These are phyloP conservation scores for Halcyon leucocephala DNA, from an alignment of 2,797 vertebrate species.

Conservation along the genomic window DNA sequence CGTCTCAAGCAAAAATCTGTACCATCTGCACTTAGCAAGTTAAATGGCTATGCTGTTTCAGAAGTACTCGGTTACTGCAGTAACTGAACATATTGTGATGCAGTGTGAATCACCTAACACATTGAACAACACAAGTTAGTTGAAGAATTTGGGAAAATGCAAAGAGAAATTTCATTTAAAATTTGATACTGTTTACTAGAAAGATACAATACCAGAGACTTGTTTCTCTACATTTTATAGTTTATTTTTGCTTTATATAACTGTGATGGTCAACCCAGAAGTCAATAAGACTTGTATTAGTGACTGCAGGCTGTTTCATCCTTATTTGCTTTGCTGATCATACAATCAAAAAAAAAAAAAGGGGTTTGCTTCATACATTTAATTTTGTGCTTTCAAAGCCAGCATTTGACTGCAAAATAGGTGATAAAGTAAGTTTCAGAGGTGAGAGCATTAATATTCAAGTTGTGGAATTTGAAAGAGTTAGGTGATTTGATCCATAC, in stretches of 20 bases:
- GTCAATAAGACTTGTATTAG: not conserved
- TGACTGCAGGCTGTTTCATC: not conserved
- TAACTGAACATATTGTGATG: not conserved
- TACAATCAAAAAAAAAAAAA: rapidly evolving
- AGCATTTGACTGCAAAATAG: not conserved
- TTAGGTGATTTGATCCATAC: not conserved
- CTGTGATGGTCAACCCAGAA: not conserved
- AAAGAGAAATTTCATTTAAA: not conserved
- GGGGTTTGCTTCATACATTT: not conserved
- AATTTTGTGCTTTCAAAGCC: not conserved
- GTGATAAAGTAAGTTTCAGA: not conserved
- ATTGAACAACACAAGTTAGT: not conserved
- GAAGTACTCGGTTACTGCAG: not conserved
- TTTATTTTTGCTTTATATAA: not conserved
- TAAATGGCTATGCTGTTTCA: not conserved
- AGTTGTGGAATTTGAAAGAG: not conserved
- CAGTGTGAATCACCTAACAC: not conserved
- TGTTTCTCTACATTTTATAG: not conserved
- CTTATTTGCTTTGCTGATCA: not conserved
- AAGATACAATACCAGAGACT: not conserved
- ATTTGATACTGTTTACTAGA: not conserved
- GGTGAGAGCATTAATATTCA: not conserved
- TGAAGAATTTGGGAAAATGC: not conserved
- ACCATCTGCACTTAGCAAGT: not conserved
- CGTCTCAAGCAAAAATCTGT: not conserved